phyloP scores from a whole-genome alignment of 2,113 vertebrate genomes.

The Illadopsis cleaveri region DNA sequence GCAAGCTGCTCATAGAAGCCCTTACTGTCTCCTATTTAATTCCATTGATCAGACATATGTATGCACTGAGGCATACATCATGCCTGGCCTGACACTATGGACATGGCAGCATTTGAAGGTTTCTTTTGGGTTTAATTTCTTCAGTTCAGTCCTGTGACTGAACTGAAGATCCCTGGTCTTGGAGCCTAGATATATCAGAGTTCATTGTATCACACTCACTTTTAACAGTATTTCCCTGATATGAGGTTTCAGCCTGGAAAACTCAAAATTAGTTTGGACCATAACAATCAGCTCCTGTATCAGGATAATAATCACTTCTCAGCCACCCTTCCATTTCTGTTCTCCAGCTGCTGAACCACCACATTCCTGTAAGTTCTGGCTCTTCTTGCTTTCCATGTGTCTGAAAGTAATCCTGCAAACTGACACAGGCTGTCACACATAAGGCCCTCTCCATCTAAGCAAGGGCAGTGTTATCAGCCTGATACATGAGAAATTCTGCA shows the following conservation, averaged over 20 bases:
- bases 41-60: background rate
- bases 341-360: background rate
- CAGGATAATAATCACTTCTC: background rate
- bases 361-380: background rate
- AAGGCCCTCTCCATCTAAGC: background rate
- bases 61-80: fast-evolving
- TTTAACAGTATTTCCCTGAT: background rate
- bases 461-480: background rate
- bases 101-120: background rate
- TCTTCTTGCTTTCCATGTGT: background rate
- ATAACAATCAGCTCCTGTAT: background rate
- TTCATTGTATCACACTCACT: fast-evolving
- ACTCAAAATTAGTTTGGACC: background rate
- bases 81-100: background rate
- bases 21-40: background rate
- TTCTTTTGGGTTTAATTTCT: background rate
- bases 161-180: background rate
- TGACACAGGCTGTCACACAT: background rate
- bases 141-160: background rate
- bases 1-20: background rate
- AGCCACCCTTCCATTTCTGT: background rate
- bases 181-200: background rate
- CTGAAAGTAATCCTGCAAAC: background rate
- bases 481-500: background rate
- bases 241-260: background rate